Evolutionary conservation across 2,797 vertebrate genomes (phyloP), one percentile per base, ranked within the genome.

Genomic region (Morus bassanus): DNA sequence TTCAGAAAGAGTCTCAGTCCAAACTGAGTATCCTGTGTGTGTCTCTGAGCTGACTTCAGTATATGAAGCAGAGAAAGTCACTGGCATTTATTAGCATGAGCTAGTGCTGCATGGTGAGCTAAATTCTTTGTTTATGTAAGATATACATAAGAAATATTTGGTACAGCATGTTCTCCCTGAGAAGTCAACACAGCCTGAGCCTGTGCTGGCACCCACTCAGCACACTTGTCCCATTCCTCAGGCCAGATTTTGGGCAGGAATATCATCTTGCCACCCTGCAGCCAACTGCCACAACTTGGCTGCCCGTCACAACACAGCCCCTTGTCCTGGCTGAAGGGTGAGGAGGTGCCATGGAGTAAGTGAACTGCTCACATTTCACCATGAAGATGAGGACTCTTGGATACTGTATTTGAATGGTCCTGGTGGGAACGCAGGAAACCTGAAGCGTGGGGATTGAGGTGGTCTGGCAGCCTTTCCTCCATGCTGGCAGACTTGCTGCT

Each of bases 91-190:
- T 85, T 74, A 67, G 46, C 28, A 35, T 24, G 53, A 82, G 24
- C 67, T 35, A 61, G 72, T 28, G 48, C 65, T 57, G 48, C 45
- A 50, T 54, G 43, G 31, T 78, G 54, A 94, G 87, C 60, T 80
- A 24, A 84, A 75, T 10, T 59, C 24, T 96, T 89, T 93, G 76
- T 96, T 96, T 94, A 81, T 93, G 39, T 56, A 69, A 68, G 74
- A 83, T 83, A 85, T 48, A 81, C 73, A 5, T 75, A 70, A 90
- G 78, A 92, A 87, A 23, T 11, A 12, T 69, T 89, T 80, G 53
- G 96, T 81, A 96, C 96, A 90, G 77, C 18, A 2, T 85, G 96
- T 97, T 96, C 95, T 93, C 61, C 68, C 60, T 37, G 50, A 89
- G 83, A 79, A 85, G 48, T 61, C 69, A 74, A 39, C 76, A 60